These are phyloP conservation scores for Mastomys natalensis DNA, from an alignment of 2,113 vertebrate genomes.

Conservation along the genomic window DNA sequence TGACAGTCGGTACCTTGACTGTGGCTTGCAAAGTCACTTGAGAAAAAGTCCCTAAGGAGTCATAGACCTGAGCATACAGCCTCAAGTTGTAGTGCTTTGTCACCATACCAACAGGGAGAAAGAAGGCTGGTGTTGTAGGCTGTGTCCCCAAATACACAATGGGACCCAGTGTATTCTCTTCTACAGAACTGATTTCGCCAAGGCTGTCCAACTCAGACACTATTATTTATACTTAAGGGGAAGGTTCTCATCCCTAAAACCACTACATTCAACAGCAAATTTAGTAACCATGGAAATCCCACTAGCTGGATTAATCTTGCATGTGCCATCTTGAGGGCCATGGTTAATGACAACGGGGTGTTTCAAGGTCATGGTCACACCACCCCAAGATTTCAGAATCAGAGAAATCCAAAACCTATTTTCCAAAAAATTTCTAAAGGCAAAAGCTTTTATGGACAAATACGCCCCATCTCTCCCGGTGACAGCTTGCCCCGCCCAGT, in stretches of 20 bases:
- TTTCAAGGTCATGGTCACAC: neutral
- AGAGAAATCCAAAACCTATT: slow-evolving; percentile 63
- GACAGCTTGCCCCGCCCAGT: slow-evolving; percentile 83
- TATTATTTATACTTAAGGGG: slow-evolving; percentile 86
- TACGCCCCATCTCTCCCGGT: slow-evolving; percentile 78
- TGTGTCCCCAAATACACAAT: slow-evolving; percentile 81
- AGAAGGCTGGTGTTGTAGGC: slow-evolving; percentile 69
- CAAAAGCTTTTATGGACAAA: slow-evolving; percentile 81
- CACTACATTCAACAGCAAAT: slow-evolving; percentile 82
- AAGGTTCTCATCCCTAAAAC: slow-evolving; percentile 81
- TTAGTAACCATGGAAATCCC: slow-evolving; percentile 82
- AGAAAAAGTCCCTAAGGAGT: slow-evolving; percentile 80
- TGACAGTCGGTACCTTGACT: neutral
- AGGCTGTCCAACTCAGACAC: slow-evolving; percentile 57
- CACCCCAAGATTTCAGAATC: slow-evolving; percentile 72
- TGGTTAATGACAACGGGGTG: slow-evolving; percentile 74
- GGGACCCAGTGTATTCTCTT: slow-evolving; percentile 80
- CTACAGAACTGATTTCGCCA: slow-evolving; percentile 73
- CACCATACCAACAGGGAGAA: slow-evolving; percentile 80
- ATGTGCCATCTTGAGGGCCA: slow-evolving; percentile 73
- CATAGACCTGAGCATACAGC: slow-evolving; percentile 77
- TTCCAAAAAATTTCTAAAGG: slow-evolving; percentile 68
- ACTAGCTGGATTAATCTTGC: slow-evolving; percentile 58
- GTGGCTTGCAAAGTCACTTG: slow-evolving; percentile 69
- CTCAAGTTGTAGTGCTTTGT: slow-evolving; percentile 57